Evolutionary conservation across 2,797 vertebrate species (phyloP).

Genomic region (Megalops cyprinoides): DNA sequence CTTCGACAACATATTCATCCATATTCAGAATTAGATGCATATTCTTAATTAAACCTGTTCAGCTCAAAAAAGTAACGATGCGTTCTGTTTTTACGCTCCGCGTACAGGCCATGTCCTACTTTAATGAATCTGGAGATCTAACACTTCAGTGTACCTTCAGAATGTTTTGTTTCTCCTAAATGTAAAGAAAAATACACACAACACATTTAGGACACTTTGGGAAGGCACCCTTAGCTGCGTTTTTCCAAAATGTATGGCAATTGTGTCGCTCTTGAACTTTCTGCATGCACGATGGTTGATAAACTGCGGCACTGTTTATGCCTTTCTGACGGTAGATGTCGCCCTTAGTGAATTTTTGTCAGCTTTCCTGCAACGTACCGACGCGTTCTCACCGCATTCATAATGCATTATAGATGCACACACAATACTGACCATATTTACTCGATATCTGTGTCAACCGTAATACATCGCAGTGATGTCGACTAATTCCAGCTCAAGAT

Average conservation of each 20-base stretch:
- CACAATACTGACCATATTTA: slow-evolving; percentile 18
- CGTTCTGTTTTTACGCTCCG: too few species aligned
- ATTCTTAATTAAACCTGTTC: neutral
- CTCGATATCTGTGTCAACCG: neutral
- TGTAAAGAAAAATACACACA: neutral
- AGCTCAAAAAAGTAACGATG: neutral
- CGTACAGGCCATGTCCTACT: neutral
- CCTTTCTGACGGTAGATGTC: slow-evolving; percentile 26
- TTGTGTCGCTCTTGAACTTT: neutral
- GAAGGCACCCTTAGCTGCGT: too few species aligned
- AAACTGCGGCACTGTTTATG: too few species aligned
- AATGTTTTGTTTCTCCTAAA: neutral
- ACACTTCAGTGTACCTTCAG: neutral
- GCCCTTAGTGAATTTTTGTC: slow-evolving; percentile 25
- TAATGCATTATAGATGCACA: slow-evolving; percentile 35
- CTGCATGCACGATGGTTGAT: neutral
- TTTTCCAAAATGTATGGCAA: too few species aligned
- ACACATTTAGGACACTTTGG: neutral
- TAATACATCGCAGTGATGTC: neutral
- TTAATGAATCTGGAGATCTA: neutral
- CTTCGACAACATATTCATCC: too few species aligned
- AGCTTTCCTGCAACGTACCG: neutral
- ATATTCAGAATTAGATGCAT: too few species aligned
- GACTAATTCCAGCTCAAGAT: neutral
- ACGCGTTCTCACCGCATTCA: slow-evolving; percentile 19